These are phyloP conservation scores for Microcebus ravelobensis DNA, from an alignment of 2,113 vertebrate species.

Conservation along the genomic window DNA sequence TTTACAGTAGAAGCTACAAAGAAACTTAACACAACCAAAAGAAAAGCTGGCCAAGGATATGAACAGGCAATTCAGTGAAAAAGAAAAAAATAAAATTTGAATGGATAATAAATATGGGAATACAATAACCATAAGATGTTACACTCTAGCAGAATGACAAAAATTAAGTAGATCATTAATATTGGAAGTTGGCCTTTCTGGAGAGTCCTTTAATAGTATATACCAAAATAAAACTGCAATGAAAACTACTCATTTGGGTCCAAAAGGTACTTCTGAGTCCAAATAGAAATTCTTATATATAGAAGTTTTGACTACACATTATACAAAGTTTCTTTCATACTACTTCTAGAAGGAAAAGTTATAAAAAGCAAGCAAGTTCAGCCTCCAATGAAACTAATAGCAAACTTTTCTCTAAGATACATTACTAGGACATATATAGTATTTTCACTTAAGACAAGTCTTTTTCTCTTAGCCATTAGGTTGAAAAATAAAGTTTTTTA, in stretches of 20 bases:
- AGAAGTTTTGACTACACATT: background rate
- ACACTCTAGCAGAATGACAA: background rate
- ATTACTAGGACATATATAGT: background rate
- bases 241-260: background rate
- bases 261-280: background rate
- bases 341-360: background rate
- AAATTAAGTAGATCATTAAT: background rate
- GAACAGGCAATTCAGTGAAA: slow-evolving; percentile 12
- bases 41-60: background rate
- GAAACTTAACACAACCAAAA: background rate
- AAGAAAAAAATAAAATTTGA: slow-evolving; percentile 21
- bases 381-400: background rate
- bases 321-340: background rate
- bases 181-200: background rate
- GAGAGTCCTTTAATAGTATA: background rate
- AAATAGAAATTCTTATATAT: background rate
- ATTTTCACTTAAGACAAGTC: slow-evolving; percentile 1
- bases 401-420: background rate
- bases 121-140: background rate
- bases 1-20: background rate
- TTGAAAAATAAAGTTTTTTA: background rate
- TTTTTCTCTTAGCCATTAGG: background rate
- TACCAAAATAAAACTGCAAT: slow-evolving; percentile 33
- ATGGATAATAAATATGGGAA: background rate
- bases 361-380: background rate